Evolutionary conservation across 1,140 invertebrate genomes (phyloP), one percentile per base, ranked within the genome.

Genomic region (Alviniconcha marisindica): DNA sequence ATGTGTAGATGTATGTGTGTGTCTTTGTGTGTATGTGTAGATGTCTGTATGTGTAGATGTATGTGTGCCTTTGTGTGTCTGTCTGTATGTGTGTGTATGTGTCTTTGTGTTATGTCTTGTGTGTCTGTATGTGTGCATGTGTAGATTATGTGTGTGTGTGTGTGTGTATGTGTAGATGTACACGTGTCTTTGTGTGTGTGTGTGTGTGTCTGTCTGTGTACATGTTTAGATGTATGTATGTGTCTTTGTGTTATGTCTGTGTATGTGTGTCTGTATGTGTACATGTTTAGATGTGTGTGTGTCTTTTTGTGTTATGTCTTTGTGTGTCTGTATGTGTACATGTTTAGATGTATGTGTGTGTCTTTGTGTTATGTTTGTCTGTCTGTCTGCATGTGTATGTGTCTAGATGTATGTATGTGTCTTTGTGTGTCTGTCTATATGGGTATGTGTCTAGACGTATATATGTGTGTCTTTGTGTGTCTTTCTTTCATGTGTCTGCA

Each of bases 221-320:
- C 28, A 3, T 56, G 54, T 5, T n/a, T n/a, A n/a, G n/a, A n/a
- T n/a, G n/a, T n/a, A n/a, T n/a, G n/a, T n/a, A n/a, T 56, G 21
- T 21, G 28, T 56, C 18, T 56, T 21, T 56, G 54, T 5, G 21
- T 56, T 56, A 4, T 56, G 54, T 56, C 18, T 56, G 54, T 56
- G 54, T 56, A n/a, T 60, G 54, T 60, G 54, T 60, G 28, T 60
- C 54, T n/a, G 28, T n/a, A n/a, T n/a, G n/a, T n/a, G n/a, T n/a
- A n/a, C n/a, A n/a, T n/a, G n/a, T n/a, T n/a, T n/a, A n/a, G n/a
- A n/a, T n/a, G n/a, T n/a, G n/a, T n/a, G n/a, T n/a, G n/a, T n/a
- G n/a, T n/a, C n/a, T n/a, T n/a, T n/a, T n/a, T n/a, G n/a, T n/a
- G n/a, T n/a, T n/a, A n/a, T n/a, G n/a, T n/a, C n/a, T n/a, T n/a